phyloP scores from a whole-genome alignment of 2,888 invertebrate species.

The Machimus atricapillus region DNA sequence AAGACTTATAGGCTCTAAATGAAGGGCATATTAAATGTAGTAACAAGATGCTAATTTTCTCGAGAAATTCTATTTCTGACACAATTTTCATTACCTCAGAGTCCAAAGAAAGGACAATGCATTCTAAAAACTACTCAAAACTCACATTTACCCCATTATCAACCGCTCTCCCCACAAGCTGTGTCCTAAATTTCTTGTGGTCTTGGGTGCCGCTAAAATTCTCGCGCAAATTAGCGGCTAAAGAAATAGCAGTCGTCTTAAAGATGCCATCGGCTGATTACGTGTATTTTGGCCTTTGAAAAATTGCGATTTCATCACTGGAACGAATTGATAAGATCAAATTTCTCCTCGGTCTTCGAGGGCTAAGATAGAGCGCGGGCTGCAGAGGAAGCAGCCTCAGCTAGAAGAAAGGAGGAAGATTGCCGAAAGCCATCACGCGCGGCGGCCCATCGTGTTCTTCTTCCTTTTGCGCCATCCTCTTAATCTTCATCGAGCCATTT shows the following conservation, averaged over 20 bases:
- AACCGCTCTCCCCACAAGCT: neutral
- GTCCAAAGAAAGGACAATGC: neutral
- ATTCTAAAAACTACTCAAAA: neutral
- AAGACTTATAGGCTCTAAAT: no score
- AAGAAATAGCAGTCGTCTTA: neutral
- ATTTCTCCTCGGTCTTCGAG: neutral
- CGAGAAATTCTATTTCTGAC: neutral
- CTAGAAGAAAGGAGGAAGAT: neutral
- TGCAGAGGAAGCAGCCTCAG: neutral
- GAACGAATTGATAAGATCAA: neutral
- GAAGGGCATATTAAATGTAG: no score
- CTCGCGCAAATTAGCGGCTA: neutral
- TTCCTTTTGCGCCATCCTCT: neutral
- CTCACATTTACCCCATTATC: neutral
- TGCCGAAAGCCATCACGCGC: neutral
- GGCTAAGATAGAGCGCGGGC: neutral
- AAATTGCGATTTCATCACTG: neutral
- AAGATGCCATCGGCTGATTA: neutral
- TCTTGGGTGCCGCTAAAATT: neutral
- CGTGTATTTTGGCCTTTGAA: neutral
- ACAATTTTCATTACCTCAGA: neutral
- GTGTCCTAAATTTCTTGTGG: neutral
- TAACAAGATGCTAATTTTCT: neutral
- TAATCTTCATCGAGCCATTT: neutral
- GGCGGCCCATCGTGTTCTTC: neutral